phyloP scores from a whole-genome alignment of 2,797 vertebrate genomes.

The Caiman crocodilus region DNA sequence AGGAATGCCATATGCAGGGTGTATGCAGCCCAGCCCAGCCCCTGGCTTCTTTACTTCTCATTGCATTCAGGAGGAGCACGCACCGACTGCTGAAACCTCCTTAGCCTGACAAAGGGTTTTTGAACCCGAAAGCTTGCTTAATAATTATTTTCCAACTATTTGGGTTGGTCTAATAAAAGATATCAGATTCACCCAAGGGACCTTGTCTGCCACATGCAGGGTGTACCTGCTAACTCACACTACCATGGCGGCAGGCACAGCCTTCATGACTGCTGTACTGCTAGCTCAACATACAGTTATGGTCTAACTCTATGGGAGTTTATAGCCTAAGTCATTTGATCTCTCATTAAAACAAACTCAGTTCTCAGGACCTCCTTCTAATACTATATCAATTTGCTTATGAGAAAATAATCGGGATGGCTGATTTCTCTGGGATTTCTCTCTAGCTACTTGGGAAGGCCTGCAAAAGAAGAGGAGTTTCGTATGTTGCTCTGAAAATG shows the following conservation, averaged over 20 bases:
- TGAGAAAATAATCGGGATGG: not conserved
- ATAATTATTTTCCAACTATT: too few relatives aligned
- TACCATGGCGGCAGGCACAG: not conserved
- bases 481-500: not conserved
- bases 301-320: not conserved
- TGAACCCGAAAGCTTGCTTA: too few relatives aligned
- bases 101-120: too few relatives aligned
- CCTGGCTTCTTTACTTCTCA: too few relatives aligned
- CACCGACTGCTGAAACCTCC: too few relatives aligned
- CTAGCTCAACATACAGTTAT: not conserved
- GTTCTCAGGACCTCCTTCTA: not conserved
- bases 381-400: not conserved
- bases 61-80: too few relatives aligned
- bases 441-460: not conserved
- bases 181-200: too few relatives aligned
- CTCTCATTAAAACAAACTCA: not conserved
- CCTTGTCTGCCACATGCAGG: too few relatives aligned
- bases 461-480: not conserved
- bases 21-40: not conserved
- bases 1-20: too few relatives aligned
- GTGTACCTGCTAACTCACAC: not conserved
- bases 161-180: too few relatives aligned
- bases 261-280: not conserved
- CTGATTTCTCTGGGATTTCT: not conserved
- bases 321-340: not conserved